Evolutionary conservation across 2,797 vertebrate genomes (phyloP).

Genomic region (Scolopax rusticola): DNA sequence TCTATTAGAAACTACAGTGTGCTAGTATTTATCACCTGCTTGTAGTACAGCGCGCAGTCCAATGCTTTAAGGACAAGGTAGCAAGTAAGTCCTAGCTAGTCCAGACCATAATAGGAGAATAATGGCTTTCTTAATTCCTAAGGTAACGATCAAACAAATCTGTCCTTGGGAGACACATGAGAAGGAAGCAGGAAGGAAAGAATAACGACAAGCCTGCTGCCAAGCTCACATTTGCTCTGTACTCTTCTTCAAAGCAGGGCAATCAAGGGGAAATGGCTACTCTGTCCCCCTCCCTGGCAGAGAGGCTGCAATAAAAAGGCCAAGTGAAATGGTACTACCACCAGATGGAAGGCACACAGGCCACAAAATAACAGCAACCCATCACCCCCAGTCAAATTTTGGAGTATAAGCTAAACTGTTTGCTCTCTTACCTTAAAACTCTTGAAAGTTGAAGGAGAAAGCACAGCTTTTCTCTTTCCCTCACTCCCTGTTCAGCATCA

Average conservation of each 20-base stretch:
- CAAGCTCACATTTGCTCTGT: constrained; percentile 36
- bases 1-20: neutral
- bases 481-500: neutral
- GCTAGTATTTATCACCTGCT: constrained; percentile 10
- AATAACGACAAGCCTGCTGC: constrained; percentile 11
- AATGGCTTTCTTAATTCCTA: constrained; percentile 12
- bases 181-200: neutral
- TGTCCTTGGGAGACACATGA: neutral
- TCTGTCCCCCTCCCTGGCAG: neutral
- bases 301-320: neutral
- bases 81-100: neutral
- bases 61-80: neutral
- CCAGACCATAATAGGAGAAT: neutral
- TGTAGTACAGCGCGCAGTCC: neutral
- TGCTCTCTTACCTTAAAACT: neutral
- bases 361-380: neutral
- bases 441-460: neutral
- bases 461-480: neutral
- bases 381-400: neutral
- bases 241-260: constrained; percentile 34
- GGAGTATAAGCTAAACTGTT: neutral
- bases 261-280: neutral
- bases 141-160: neutral
- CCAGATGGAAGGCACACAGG: neutral
- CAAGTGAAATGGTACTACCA: neutral